Conservation (phyloP, 2,113 vertebrate species). For the Dolichallabes microphthalmus region DNA sequence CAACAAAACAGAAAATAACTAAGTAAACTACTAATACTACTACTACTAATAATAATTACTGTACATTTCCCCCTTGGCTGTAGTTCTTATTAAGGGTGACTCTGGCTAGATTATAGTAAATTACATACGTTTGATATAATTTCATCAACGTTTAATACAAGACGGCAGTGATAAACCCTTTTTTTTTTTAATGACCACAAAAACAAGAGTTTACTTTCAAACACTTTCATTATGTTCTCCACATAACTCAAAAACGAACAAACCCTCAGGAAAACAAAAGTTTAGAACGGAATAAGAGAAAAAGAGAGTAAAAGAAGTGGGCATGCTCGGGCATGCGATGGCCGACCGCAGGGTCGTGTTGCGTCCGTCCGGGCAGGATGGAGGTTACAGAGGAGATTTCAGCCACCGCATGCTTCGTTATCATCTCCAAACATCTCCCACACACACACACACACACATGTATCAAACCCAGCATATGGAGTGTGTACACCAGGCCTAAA, state of each 20-base stretch:
- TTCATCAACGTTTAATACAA: not conserved
- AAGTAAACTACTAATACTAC: not conserved
- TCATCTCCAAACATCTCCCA: slow-evolving; percentile 7
- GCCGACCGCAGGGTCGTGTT: slow-evolving; percentile 47
- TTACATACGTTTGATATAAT: not conserved
- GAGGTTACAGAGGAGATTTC: slow-evolving; percentile 21
- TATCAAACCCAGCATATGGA: slow-evolving; percentile 5
- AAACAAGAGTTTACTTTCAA: slow-evolving; percentile 55
- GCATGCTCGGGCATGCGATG: slow-evolving; percentile 62
- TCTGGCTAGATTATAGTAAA: not conserved
- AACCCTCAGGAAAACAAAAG: slow-evolving; percentile 48
- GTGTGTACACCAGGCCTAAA: not conserved
- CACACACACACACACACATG: not conserved
- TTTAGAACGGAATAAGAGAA: slow-evolving; percentile 49
- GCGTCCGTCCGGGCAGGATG: slow-evolving; percentile 43
- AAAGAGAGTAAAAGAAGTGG: slow-evolving; percentile 49
- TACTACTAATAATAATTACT: not conserved
- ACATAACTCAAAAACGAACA: slow-evolving; percentile 58
- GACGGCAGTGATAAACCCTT: slow-evolving; percentile 1
- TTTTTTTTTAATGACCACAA: slow-evolving; percentile 54
- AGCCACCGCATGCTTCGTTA: slow-evolving; percentile 39
- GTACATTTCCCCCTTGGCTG: not conserved
- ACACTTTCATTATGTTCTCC: slow-evolving; percentile 64
- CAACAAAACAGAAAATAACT: not conserved
- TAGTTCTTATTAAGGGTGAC: not conserved